Conservation (phyloP, 2,888 invertebrate genomes). For the Polylopha cassiicola region DNA sequence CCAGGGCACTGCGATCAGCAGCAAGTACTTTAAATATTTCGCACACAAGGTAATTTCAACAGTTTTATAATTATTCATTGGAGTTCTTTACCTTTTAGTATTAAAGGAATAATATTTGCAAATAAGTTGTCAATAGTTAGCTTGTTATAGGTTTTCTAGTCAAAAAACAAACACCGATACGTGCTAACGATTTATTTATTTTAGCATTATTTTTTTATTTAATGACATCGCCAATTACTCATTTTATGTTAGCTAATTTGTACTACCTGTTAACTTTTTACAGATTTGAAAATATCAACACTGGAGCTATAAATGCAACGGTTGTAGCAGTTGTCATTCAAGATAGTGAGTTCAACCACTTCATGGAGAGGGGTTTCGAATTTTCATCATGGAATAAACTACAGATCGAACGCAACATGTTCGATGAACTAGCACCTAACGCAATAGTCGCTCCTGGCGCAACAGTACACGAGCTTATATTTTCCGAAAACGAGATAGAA, state of each 20-base stretch:
- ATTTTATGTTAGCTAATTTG: no score
- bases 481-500: conserved; percentile 66
- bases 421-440: conserved; percentile 74
- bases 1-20: conserved; percentile 79
- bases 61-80: not conserved
- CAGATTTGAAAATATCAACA: conserved; percentile 79
- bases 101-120: no score
- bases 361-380: conserved; percentile 78
- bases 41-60: conserved; percentile 73
- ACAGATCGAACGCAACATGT: conserved; percentile 80
- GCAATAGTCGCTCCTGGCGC: conserved; percentile 71
- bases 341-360: conserved; percentile 78
- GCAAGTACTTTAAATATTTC: conserved; percentile 80
- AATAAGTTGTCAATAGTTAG: no score
- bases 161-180: no score
- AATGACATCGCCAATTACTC: no score
- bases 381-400: conserved; percentile 82
- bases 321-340: conserved; percentile 78
- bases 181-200: no score
- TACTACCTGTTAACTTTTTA: no score
- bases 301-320: conserved; percentile 80
- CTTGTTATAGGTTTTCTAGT: no score
- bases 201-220: no score
- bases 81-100: no score
- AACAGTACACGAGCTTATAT: conserved; percentile 77